phyloP scores from a whole-genome alignment of 2,113 vertebrate species.

The Pyrgilauda ruficollis region DNA sequence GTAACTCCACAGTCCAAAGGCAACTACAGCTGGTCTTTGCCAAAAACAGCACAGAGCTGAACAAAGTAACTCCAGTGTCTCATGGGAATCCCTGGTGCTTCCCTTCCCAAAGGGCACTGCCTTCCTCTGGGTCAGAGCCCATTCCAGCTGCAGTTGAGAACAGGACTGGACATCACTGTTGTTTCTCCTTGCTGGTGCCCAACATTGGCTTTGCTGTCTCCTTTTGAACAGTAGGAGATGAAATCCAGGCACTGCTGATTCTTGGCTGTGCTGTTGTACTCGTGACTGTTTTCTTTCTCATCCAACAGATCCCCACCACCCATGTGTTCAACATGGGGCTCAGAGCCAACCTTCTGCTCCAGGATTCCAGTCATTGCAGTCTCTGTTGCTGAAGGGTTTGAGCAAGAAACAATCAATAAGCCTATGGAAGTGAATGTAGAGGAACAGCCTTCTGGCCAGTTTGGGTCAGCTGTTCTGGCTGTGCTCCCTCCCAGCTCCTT shows the following conservation, averaged over 20 bases:
- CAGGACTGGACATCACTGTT: not conserved
- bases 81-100: not conserved
- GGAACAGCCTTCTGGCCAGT: not conserved
- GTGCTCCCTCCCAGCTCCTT: not conserved
- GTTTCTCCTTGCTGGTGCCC: not conserved
- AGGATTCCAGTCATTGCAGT: not conserved
- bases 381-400: not conserved
- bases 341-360: conserved; percentile 2
- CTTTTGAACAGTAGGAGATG: not conserved
- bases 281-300: not conserved
- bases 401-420: not conserved
- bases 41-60: not conserved
- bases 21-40: not conserved
- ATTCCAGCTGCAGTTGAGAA: not conserved
- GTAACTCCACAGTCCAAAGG: not conserved
- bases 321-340: not conserved
- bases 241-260: not conserved
- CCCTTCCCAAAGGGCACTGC: too few relatives aligned
- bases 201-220: not conserved
- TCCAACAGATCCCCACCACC: not conserved
- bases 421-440: not conserved
- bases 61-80: not conserved
- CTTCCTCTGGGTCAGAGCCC: not conserved
- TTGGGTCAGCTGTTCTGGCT: not conserved
- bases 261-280: not conserved